Evolutionary conservation across 2,113 vertebrate species (phyloP), one percentile per base, ranked within the genome.

Genomic region (Pterocles orientalis): DNA sequence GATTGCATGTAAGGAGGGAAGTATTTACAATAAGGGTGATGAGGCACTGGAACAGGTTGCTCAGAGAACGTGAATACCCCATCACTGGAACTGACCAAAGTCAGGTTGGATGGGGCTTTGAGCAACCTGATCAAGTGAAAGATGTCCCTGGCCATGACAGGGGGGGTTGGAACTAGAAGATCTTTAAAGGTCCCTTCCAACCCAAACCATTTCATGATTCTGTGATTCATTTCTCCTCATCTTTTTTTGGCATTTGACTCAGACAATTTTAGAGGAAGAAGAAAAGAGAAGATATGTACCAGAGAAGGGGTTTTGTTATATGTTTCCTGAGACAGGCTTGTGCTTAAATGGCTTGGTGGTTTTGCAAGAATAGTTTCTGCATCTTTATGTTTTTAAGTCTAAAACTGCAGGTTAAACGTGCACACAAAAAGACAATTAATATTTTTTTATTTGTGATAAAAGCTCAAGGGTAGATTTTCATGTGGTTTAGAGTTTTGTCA

Each of bases 91-190:
- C 1, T 23, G 3, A 47, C 64, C n/a, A 47, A 64, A 28, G 33
- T 2, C 13, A 10, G 15, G 9, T 12, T 65, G 33, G 11, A 61
- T 10, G 6, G 12, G 3, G 3, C 15, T 16, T 17, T 56, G 54
- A 78, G 4, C 13, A 81, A 25, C 10, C 12, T 23, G 19, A 1
- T 78, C 11, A 25, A 50, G 28, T 36, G 7, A 8, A 47, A 70
- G 10, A 4, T 34, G 7, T 39, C 7, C 7, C 9, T 58, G 15
- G 8, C 29, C 15, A 10, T 9, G 13, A 24, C 23, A 53, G 15
- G 1, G 3, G 2, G 2, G 2, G 3, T 8, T 53, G 50, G 16
- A 23, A 23, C 3, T 53, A 48, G 26, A 23, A 20, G 13, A 6
- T 53, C 8, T 61, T 53, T 39, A 57, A 43, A 70, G 1, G 7